Base-by-base conservation (phyloP, 2,113 vertebrate genomes). In the Balaenoptera acutorostrata region DNA sequence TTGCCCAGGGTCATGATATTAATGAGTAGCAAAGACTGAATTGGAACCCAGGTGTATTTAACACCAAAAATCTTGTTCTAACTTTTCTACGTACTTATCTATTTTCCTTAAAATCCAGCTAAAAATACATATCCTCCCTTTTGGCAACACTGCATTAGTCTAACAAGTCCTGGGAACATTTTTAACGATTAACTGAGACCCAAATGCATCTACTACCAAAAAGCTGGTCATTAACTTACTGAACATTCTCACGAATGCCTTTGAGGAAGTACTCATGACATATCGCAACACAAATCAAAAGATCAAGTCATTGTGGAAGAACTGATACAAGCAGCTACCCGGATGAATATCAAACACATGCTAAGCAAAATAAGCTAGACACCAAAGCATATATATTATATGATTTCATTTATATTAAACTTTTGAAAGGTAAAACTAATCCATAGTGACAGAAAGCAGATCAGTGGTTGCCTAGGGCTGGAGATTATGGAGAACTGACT, bases 371-470 rank as follows among this genome's bases (percentile, higher is more conserved):
- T 36, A 27, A 83, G 63, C 41, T 21, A 96, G 74, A 59, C 23
- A 33, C 18, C 49, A 55, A 71, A 59, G 61, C 18, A 10, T 66
- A 3, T 44, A 63, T 9, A 21, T 29, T 44, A 44, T 41, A 21
- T 59, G 15, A 55, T 83, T 86, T 36, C 52, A 75, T 36, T 86
- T 86, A 75, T 18, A 44, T 25, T 36, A 90, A 96, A 75, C 7
- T 90, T 44, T 90, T 69, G 66, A 87, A 92, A 94, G 63, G 36
- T 5, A 92, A 78, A 80, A 83, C 20, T 36, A 93, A 96, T 55
- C 39, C 46, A 85, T 3, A 75, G 31, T 89, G 23, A 92, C 25
- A 33, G 52, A 83, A 72, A 91, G 21, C 20, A 9, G 31, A 84
- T 55, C 31, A 33, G 44, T 23, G 4, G 61, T 49, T 88, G 55